A percentile compares a stretch with the other conserved stretches of the same genome.
Conservation (phyloP, 2,113 vertebrate genomes). For the Clinocottus analis region DNA sequence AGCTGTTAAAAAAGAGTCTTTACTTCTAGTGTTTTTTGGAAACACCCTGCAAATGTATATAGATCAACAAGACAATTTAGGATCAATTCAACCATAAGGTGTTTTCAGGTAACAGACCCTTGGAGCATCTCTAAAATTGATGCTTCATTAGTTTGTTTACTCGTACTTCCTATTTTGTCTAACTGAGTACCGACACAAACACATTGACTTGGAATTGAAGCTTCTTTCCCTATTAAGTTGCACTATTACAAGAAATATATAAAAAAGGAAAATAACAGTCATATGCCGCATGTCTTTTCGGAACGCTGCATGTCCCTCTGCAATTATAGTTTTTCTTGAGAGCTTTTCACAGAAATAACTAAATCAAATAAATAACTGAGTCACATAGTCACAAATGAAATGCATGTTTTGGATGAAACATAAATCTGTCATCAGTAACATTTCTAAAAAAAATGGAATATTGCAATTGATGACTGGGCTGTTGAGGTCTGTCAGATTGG, state of each 20-base stretch:
- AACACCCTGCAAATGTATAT: background rate
- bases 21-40: background rate
- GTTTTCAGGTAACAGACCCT: background rate
- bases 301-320: constrained; percentile 28
- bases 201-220: constrained; percentile 38
- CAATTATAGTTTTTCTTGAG: constrained; percentile 42
- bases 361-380: constrained; percentile 34
- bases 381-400: constrained; percentile 39
- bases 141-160: background rate
- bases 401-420: constrained; percentile 20
- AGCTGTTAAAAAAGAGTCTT: constrained; percentile 1
- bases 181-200: background rate
- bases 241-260: constrained; percentile 50
- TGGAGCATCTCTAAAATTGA: background rate
- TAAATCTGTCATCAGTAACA: constrained; percentile 48
- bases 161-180: background rate
- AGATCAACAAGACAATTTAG: background rate
- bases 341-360: constrained; percentile 31
- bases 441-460: constrained; percentile 25
- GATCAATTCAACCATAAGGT: background rate
- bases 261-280: constrained; percentile 3
- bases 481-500: constrained; percentile 32
- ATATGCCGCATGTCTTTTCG: constrained; percentile 17
- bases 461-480: constrained; percentile 30
- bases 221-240: constrained; percentile 35